Evolutionary conservation across 92 coral and sea anemone species (phyloP).

Genomic region (Epizoanthus illoricatus): DNA sequence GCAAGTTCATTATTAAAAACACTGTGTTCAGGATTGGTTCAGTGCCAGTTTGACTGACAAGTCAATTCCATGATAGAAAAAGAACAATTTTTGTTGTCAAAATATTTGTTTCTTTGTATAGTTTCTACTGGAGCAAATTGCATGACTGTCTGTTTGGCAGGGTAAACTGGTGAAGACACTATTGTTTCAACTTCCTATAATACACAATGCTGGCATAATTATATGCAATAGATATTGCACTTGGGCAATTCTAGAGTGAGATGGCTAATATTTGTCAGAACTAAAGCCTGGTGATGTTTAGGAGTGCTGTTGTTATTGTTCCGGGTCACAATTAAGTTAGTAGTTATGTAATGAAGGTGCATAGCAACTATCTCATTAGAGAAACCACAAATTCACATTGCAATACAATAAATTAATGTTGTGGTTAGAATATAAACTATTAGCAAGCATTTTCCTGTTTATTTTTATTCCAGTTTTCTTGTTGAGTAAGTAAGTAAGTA

Average conservation of each 20-base stretch:
- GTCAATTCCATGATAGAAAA: background rate
- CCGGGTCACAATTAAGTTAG: too few species aligned
- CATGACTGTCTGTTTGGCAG: background rate
- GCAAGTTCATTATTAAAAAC: background rate
- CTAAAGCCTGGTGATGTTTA: too few species aligned
- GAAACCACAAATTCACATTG: too few species aligned
- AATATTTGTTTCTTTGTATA: background rate
- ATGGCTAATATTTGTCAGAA: too few species aligned
- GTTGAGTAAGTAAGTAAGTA: too few species aligned
- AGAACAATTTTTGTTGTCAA: background rate
- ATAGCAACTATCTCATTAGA: too few species aligned
- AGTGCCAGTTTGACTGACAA: constrained; percentile 18
- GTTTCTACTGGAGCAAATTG: constrained; percentile 17
- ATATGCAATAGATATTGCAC: background rate
- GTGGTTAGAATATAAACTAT: too few species aligned
- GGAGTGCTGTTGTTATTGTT: too few species aligned
- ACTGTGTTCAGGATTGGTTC: background rate
- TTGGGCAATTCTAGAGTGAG: background rate
- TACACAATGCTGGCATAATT: constrained; percentile 24
- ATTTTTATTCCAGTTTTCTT: too few species aligned
- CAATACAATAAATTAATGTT: too few species aligned
- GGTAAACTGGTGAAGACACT: background rate
- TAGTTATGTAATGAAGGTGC: too few species aligned
- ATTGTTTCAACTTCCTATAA: background rate
- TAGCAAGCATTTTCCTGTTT: too few species aligned